Evolutionary conservation across 1,140 invertebrate species (phyloP).

Genomic region (Atta colombica): DNA sequence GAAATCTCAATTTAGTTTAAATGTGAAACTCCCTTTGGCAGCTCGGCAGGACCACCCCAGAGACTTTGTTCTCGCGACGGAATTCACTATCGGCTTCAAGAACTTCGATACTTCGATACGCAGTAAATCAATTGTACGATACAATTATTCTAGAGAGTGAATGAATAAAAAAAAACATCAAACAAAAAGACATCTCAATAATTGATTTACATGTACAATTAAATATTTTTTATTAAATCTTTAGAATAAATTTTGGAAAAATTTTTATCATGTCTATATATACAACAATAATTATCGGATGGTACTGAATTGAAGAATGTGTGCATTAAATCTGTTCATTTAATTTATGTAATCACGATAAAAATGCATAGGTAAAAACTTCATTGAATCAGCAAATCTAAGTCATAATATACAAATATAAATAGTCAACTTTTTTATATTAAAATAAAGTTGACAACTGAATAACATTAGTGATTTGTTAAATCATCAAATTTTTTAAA

Average conservation of each 20-base stretch:
- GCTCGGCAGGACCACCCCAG: conserved; percentile 59
- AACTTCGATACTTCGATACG: conserved; percentile 22
- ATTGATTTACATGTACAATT: not conserved
- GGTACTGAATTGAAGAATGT: not conserved
- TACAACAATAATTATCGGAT: not conserved
- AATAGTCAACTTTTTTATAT: no score
- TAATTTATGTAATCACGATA: not conserved
- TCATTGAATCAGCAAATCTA: no score
- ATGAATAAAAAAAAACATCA: not conserved
- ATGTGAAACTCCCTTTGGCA: conserved; percentile 68
- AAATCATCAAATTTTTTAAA: no score
- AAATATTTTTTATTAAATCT: not conserved
- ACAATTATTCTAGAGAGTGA: not conserved
- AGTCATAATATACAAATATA: no score
- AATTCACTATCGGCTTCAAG: conserved; percentile 57
- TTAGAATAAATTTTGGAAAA: not conserved
- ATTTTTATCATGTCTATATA: not conserved
- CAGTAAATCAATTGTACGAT: not conserved
- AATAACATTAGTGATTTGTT: no score
- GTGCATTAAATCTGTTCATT: not conserved
- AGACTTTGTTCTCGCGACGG: conserved; percentile 53
- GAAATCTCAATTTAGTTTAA: conserved; percentile 79
- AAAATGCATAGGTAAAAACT: no score
- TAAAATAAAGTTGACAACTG: no score
- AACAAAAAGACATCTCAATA: not conserved